These are phyloP conservation scores for Exephanes ischioxanthus DNA, from an alignment of 2,888 invertebrate species.

Conservation along the genomic window DNA sequence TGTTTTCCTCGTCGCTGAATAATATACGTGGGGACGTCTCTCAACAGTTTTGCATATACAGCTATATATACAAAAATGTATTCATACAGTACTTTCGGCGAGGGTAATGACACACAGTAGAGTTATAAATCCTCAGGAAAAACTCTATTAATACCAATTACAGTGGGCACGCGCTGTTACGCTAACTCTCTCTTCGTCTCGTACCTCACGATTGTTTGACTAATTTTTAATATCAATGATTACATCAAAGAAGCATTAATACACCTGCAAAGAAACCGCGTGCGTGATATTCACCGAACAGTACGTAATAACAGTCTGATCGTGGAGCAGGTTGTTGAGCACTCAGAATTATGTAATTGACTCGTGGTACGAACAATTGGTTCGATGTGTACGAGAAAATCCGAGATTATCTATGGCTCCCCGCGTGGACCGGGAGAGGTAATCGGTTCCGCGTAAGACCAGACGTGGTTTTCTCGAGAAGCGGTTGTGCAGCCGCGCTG, in stretches of 20 bases:
- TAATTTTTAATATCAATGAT: constrained; percentile 57
- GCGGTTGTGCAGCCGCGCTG: constrained; percentile 5
- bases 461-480: constrained; percentile 47
- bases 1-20: constrained; percentile 75
- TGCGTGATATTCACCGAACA: neutral
- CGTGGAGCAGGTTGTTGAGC: constrained; percentile 62
- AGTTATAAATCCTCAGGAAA: constrained; percentile 45
- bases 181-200: neutral
- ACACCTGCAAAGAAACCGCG: constrained; percentile 1
- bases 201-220: constrained; percentile 20
- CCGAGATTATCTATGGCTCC: constrained; percentile 62
- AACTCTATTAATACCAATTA: constrained; percentile 54
- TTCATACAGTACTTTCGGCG: constrained; percentile 12
- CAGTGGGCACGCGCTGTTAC: constrained; percentile 41
- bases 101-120: constrained; percentile 27
- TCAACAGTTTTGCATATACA: constrained; percentile 52
- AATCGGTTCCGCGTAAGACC: constrained; percentile 67
- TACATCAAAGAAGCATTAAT: constrained; percentile 35
- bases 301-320: constrained; percentile 34
- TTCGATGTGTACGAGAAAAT: constrained; percentile 62
- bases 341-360: constrained; percentile 65
- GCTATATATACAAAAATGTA: neutral
- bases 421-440: constrained; percentile 33
- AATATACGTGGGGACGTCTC: constrained; percentile 69
- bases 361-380: constrained; percentile 65